Base-by-base conservation (phyloP, 2,888 invertebrate genomes). In the Drosophila macrothrix region DNA sequence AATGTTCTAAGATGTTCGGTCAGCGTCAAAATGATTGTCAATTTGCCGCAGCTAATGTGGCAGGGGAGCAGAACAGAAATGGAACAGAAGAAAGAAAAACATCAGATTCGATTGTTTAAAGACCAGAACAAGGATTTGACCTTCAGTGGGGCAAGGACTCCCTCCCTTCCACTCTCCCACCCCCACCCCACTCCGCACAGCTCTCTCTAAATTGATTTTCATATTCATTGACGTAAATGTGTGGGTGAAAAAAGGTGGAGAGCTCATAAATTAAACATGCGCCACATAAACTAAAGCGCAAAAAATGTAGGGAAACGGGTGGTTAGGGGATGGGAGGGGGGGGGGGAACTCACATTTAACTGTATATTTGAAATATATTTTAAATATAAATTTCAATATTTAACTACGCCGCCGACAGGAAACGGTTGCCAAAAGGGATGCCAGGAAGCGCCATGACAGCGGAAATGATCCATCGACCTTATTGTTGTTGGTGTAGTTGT, bases 381-480 rank as follows among this genome's bases (percentile, higher is more conserved):
- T 78, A 88, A 88, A 88, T 88, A 87, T 87, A 87, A 88, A 87
- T 87, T 86, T 86, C 88, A 86, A 88, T 88, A 88, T 87, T 88
- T 88, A 88, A 88, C 85, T 89, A 78, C 85, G 80, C 68, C 85
- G 88, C 67, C 88, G 85, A 89, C 90, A 90, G 85, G 90, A 86
- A 86, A 90, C 90, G 88, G 73, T 76, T 80, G 82, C 73, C 73
- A 60, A 56, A 82, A 70, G 73, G 84, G 80, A 80, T 80, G 77
- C 77, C 82, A 78, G 75, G 79, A 79, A 78, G 67, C 81, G 83
- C 69, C 90, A 87, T 80, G 85, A 89, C 90, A 86, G 85, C 85
- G 90, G 90, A 86, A 86, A 86, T 86, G 85, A 86, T 90, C 90
- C 85, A 89, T 90, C 88, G 90, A 82, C 84, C 84, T 82, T 83